Percentiles rank a stretch among this genome's conserved stretches.
These are phyloP conservation scores for Gobiocypris rarus DNA, from an alignment of 2,113 vertebrate genomes.

Conservation along the genomic window DNA sequence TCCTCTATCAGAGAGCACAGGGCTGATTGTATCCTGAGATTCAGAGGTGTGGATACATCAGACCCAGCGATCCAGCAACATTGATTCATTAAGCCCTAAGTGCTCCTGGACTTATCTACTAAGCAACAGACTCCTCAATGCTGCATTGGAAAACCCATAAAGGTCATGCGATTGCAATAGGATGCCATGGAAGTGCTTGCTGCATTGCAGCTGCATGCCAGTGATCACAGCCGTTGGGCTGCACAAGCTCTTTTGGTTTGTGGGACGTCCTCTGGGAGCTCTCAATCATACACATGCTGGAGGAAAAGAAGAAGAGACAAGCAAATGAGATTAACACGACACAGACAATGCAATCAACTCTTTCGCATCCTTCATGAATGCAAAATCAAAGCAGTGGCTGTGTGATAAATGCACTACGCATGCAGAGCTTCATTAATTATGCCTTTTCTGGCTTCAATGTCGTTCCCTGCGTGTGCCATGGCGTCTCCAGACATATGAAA, in stretches of 20 bases:
- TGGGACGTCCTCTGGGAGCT: constrained; percentile 25
- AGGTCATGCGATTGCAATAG: constrained; percentile 45
- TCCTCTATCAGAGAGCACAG: constrained; percentile 33
- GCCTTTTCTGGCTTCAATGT: constrained; percentile 1
- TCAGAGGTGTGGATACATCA: constrained; percentile 41
- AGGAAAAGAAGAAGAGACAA: constrained; percentile 33
- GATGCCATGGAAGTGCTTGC: not conserved
- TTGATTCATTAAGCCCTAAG: constrained; percentile 51
- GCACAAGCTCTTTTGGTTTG: not conserved
- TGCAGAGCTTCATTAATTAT: constrained; percentile 1
- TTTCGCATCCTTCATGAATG: constrained; percentile 22
- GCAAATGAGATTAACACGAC: constrained; percentile 39
- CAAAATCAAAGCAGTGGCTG: constrained; percentile 5
- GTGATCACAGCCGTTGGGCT: not conserved
- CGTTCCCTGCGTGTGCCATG: not conserved
- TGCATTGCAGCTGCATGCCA: not conserved
- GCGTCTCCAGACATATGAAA: constrained; percentile 14
- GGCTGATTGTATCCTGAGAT: constrained; percentile 47
- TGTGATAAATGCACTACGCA: not conserved
- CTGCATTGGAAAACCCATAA: constrained; percentile 23
- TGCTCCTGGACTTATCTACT: constrained; percentile 29
- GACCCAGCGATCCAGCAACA: constrained; percentile 43
- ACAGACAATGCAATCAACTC: constrained; percentile 28
- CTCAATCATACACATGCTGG: constrained; percentile 40
- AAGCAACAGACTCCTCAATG: constrained; percentile 23